Evolutionary conservation across 2,888 invertebrate genomes (phyloP), one percentile per base, ranked within the genome.

Genomic region (Hymenopus coronatus): DNA sequence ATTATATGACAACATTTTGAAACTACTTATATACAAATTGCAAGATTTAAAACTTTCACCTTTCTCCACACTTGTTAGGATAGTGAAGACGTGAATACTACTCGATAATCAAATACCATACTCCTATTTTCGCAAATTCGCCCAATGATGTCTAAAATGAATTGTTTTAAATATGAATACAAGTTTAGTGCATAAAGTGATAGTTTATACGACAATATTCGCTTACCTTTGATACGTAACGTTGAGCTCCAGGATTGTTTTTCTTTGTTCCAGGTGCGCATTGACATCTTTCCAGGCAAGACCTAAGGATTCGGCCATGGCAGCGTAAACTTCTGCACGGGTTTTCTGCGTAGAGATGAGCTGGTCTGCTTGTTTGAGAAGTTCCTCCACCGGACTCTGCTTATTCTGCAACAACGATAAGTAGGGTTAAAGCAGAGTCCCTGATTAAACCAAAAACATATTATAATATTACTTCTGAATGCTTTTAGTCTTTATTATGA

Each of bases 371-470:
- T 97, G 96, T 88, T 96, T 95, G 90, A 98, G 95, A 90, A 98
- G 95, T 93, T 98, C 97, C 92, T 97, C 97, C 91, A 98, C 97
- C 88, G 98, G 97, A 92, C 97, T 97, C 92, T 98, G 97, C 93
- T 98, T 97, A 92, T 96, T 96, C 97, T 98, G 93, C 6, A 93
- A 93, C 90, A 90, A 89, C 90, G 90, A 90, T 28, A 87, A 3
- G 27, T 83, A 46, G 6, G 20, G 33, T 33, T 33, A 33, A 33
- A 33, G 3, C 0, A 0, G 4, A 33, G 33, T 33, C 33, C 12
- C 12, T 40, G 40, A 12, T 1, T 40, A 40, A 40, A 40, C 40
- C 9, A 9, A 40, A 40, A 40, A 40, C 40, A 8, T 33, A 33
- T 33, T 33, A 4, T 8, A 33, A 30, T 1, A 33, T 33, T 33